These are phyloP conservation scores for Scomber scombrus DNA, from an alignment of 2,113 vertebrate species.

Conservation along the genomic window DNA sequence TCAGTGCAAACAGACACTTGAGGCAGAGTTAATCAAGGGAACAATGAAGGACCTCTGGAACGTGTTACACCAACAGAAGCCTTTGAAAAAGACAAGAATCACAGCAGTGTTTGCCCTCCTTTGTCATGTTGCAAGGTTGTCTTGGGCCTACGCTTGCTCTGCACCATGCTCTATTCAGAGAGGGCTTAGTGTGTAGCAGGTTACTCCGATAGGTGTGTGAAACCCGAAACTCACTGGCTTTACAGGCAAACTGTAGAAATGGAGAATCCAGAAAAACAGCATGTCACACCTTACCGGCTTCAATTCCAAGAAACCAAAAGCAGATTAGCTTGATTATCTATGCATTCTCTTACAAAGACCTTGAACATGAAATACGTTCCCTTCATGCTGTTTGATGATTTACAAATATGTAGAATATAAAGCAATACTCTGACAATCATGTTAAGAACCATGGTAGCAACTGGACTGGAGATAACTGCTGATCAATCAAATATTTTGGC, in stretches of 20 bases:
- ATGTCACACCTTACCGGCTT: constrained; percentile 44
- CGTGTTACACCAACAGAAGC: constrained; percentile 41
- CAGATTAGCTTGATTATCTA: constrained; percentile 2
- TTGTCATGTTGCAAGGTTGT: constrained; percentile 57
- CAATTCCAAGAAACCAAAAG: constrained; percentile 1
- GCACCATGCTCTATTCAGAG: constrained; percentile 46
- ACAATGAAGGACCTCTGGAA: constrained; percentile 61
- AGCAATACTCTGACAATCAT: background rate
- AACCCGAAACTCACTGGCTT: constrained; percentile 53
- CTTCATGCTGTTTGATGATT: background rate
- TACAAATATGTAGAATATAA: background rate
- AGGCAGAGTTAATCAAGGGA: constrained; percentile 60
- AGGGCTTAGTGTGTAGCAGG: constrained; percentile 63
- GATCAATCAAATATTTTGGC: too few relatives aligned
- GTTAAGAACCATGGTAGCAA: background rate
- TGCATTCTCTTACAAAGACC: background rate
- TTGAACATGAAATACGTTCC: background rate
- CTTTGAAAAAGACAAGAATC: constrained; percentile 54
- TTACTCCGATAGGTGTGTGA: constrained; percentile 51
- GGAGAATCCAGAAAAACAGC: constrained; percentile 54
- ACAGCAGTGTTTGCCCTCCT: constrained; percentile 60
- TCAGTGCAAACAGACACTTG: constrained; percentile 67
- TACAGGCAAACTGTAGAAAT: constrained; percentile 21
- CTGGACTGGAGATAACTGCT: background rate
- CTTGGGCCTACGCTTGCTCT: constrained; percentile 45